Percentiles rank a stretch among this genome's conserved stretches.
Evolutionary conservation across 2,888 invertebrate genomes (phyloP).

Genomic region (Ptilodon capucinus): DNA sequence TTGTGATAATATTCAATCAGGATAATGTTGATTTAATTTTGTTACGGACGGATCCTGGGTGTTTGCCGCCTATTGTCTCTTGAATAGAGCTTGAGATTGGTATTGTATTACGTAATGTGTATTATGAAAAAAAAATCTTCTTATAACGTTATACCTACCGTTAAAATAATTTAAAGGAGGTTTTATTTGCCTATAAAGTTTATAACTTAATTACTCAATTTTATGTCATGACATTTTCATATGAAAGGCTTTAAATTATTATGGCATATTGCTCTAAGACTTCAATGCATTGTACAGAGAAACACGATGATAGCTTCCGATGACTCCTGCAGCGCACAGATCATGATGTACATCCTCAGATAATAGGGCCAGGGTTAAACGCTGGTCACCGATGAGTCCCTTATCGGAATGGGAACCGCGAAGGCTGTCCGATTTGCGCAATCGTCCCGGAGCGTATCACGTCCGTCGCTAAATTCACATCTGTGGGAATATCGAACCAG

Average conservation of each 20-base stretch:
- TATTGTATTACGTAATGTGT: constrained; percentile 68
- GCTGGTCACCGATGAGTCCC: constrained; percentile 52
- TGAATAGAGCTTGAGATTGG: constrained; percentile 55
- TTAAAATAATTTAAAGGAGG: neutral
- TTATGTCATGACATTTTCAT: too few relatives aligned
- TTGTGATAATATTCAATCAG: constrained; percentile 57
- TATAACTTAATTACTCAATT: too few relatives aligned
- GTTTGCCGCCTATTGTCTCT: constrained; percentile 60
- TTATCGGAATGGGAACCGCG: constrained; percentile 76
- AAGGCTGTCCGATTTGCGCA: constrained; percentile 79
- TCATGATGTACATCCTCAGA: constrained; percentile 56
- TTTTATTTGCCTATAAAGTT: too few relatives aligned
- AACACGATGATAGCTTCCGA: neutral
- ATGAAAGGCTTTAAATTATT: neutral
- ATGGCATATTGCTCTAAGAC: neutral
- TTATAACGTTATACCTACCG: neutral
- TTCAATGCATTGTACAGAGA: neutral
- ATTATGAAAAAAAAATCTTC: constrained; percentile 30
- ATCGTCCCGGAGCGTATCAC: constrained; percentile 60
- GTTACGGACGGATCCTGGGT: constrained; percentile 54
- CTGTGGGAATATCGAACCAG: constrained; percentile 58
- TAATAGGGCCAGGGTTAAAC: constrained; percentile 78
- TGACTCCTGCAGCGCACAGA: constrained; percentile 20
- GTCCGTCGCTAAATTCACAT: constrained; percentile 67
- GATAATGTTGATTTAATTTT: constrained; percentile 47